Conservation (phyloP, 2,797 vertebrate species). For the Diplodus puntazzo region DNA sequence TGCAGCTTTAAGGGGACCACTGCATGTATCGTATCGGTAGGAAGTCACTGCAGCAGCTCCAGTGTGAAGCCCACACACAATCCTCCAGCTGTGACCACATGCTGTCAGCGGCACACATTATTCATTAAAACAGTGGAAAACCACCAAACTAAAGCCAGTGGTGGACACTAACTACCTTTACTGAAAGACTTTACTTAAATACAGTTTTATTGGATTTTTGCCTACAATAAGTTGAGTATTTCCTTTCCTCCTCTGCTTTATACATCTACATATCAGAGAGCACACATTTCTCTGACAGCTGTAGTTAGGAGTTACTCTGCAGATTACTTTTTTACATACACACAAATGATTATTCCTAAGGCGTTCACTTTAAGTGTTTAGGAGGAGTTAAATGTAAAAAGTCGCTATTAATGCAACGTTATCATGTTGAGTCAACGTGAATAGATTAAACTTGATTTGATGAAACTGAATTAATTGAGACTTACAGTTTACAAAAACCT, state of each 20-base stretch:
- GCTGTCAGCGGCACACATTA: constrained; percentile 26
- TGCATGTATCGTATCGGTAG: constrained; percentile 11
- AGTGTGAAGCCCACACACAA: constrained; percentile 22
- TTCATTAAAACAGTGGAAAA: constrained; percentile 12
- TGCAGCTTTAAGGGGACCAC: constrained; percentile 48
- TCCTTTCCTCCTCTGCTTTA: background rate
- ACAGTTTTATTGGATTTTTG: background rate
- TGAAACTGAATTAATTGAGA: too few relatives aligned
- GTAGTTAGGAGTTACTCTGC: too few relatives aligned
- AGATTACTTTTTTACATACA: background rate
- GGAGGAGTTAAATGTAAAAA: too few relatives aligned
- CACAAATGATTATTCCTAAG: background rate
- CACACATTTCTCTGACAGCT: background rate
- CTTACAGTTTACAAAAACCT: too few relatives aligned
- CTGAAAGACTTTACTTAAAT: background rate
- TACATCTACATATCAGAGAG: background rate
- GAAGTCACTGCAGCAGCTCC: constrained; percentile 29
- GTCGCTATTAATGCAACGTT: too few relatives aligned
- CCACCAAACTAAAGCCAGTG: constrained; percentile 6
- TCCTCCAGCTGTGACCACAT: constrained; percentile 55
- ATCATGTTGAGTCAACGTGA: too few relatives aligned
- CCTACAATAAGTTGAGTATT: background rate
- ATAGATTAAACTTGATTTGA: too few relatives aligned
- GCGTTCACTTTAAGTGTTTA: too few relatives aligned
- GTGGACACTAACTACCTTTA: constrained; percentile 9